Evolutionary conservation across 2,113 vertebrate species (phyloP), one percentile per base, ranked within the genome.

Genomic region (Notothenia coriiceps): DNA sequence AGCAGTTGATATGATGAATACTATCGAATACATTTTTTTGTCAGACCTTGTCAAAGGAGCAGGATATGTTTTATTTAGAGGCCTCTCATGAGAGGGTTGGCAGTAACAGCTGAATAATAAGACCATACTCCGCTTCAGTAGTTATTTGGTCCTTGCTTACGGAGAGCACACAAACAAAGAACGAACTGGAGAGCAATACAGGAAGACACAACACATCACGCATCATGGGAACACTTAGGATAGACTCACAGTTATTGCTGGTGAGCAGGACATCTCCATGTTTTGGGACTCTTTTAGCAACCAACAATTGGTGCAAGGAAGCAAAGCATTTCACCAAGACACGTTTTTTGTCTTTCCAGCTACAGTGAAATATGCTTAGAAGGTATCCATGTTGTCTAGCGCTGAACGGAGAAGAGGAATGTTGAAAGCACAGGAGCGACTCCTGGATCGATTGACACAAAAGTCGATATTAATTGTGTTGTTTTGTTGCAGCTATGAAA

Each of bases 91-190:
- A 20, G 15, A 20, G 64, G 15, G 71, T 49, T 83, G 90, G 87
- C 91, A 91, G 90, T 82, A 84, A 82, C 61, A 81, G 68, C 75
- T 83, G 35, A 60, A 73, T 2, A 62, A 57, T 75, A 74, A 77
- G 44, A 74, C 33, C 25, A 33, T 46, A 54, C 1, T 12, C 33
- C 76, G 52, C 33, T 76, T 78, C 82, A 85, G 71, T 63, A 77
- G 55, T 64, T 46, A 44, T 81, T 87, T 84, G 85, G 75, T 88
- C 86, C 75, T 72, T 82, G 60, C 12, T 73, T 65, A 70, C 50
- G 62, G 6, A 60, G 17, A 55, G 29, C 50, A 67, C 62, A 74
- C 72, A 35, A 62, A 54, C 68, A 6, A 6, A 6, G 35, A 64
- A 47, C 40, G 40, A 72, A 14, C 61, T 65, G 18, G 3, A 73